These are phyloP conservation scores for Netta rufina DNA, from an alignment of 2,797 vertebrate species.

Conservation along the genomic window DNA sequence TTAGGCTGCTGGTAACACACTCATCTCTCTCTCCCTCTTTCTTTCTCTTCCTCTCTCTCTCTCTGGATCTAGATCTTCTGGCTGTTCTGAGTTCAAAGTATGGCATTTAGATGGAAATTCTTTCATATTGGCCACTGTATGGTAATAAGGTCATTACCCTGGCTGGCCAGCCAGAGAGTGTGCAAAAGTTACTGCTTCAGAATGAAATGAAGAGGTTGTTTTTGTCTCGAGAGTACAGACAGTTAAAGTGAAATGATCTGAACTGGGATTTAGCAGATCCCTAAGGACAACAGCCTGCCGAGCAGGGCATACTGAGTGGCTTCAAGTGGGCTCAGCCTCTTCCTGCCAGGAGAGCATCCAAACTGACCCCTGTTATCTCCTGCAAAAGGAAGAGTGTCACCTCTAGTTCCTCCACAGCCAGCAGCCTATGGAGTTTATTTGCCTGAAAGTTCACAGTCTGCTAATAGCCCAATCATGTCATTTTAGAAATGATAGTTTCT, in stretches of 20 bases:
- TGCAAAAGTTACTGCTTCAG: neutral
- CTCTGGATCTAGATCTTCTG: neutral
- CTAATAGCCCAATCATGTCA: neutral
- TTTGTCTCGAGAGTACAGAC: neutral
- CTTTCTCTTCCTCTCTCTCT: neutral
- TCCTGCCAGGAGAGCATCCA: neutral
- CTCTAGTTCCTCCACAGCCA: neutral
- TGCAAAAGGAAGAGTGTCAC: neutral
- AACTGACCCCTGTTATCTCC: neutral
- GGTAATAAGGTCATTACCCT: neutral
- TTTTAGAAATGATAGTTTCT: neutral
- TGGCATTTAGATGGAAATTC: neutral
- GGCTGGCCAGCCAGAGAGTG: neutral
- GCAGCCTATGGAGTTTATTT: neutral
- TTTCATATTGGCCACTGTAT: neutral
- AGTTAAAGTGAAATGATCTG: neutral
- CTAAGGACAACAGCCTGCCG: neutral
- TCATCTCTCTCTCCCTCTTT: neutral
- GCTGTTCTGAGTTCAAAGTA: neutral
- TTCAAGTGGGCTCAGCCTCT: neutral
- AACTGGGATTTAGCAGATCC: neutral
- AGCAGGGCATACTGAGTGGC: neutral
- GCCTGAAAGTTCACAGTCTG: neutral
- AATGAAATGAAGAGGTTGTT: neutral
- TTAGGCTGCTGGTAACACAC: neutral